Percentiles rank a stretch among this genome's conserved stretches.
Evolutionary conservation across 2,113 vertebrate species (phyloP).

Genomic region (Lepisosteus oculatus): DNA sequence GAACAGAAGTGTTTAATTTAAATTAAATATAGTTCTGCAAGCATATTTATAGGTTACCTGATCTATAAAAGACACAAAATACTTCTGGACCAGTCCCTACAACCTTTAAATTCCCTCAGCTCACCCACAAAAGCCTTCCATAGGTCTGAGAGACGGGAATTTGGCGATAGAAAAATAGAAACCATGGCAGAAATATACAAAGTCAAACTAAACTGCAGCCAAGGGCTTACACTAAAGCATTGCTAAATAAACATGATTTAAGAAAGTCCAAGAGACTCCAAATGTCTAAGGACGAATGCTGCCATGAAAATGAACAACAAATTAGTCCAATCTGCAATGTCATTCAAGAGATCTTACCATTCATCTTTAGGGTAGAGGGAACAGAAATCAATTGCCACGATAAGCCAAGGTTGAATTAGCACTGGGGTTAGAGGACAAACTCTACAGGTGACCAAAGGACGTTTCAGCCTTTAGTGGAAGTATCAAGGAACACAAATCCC

Average conservation of each 20-base stretch:
- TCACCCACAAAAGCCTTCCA: background rate
- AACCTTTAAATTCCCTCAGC: background rate
- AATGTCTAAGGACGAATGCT: slow-evolving; percentile 20
- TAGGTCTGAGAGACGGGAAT: slow-evolving; percentile 20
- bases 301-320: slow-evolving; percentile 11
- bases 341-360: slow-evolving; percentile 17
- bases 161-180: slow-evolving; percentile 29
- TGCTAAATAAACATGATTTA: background rate
- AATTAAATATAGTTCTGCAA: too few species aligned
- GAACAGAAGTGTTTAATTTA: too few species aligned
- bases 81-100: background rate
- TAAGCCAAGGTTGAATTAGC: slow-evolving; percentile 22
- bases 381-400: slow-evolving; percentile 15
- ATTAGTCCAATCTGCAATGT: slow-evolving; percentile 14
- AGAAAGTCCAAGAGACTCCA: slow-evolving; percentile 12
- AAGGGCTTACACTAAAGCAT: background rate
- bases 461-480: too few species aligned
- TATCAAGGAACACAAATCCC: background rate
- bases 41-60: too few species aligned
- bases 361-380: slow-evolving; percentile 16
- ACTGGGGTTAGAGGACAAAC: slow-evolving; percentile 11
- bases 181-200: background rate
- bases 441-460: slow-evolving; percentile 9
- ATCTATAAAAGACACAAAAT: too few species aligned
- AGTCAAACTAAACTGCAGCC: background rate